Percentiles rank a stretch among this genome's conserved stretches.
Evolutionary conservation across 2,113 vertebrate species (phyloP).

Genomic region (Neotoma lepida): DNA sequence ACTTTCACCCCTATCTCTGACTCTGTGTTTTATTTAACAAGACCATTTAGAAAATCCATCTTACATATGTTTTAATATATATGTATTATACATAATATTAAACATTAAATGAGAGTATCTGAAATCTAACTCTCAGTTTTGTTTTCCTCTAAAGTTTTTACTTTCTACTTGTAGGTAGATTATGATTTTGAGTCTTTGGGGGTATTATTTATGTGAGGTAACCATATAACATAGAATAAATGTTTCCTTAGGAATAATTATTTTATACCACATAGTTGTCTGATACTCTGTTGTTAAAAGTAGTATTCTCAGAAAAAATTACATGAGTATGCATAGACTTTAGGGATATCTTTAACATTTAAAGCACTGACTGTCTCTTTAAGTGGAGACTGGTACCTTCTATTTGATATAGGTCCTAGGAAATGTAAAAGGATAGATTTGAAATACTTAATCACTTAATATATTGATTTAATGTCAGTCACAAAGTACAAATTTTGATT

Average conservation of each 20-base stretch:
- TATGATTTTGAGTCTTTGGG: neutral
- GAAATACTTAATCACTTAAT: conserved; percentile 21
- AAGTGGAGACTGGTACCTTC: neutral
- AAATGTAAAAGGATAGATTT: neutral
- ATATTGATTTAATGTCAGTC: neutral
- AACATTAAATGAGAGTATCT: neutral
- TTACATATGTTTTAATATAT: neutral
- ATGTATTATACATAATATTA: neutral
- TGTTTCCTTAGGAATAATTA: neutral
- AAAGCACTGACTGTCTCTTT: neutral
- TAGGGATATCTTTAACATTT: neutral
- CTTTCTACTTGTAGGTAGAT: neutral
- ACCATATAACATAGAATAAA: neutral
- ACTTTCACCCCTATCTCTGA: too few species aligned
- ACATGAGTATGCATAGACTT: neutral
- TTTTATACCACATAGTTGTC: neutral
- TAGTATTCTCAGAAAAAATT: neutral
- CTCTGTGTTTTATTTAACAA: too few species aligned
- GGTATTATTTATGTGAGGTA: neutral
- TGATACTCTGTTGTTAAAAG: neutral
- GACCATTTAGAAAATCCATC: too few species aligned
- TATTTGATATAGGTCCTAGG: neutral
- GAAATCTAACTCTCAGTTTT: neutral
- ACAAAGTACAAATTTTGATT: neutral
- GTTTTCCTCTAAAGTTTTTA: neutral